These are phyloP conservation scores for Heterodera carotae DNA, from an alignment of 1,140 invertebrate genomes.

Conservation along the genomic window DNA sequence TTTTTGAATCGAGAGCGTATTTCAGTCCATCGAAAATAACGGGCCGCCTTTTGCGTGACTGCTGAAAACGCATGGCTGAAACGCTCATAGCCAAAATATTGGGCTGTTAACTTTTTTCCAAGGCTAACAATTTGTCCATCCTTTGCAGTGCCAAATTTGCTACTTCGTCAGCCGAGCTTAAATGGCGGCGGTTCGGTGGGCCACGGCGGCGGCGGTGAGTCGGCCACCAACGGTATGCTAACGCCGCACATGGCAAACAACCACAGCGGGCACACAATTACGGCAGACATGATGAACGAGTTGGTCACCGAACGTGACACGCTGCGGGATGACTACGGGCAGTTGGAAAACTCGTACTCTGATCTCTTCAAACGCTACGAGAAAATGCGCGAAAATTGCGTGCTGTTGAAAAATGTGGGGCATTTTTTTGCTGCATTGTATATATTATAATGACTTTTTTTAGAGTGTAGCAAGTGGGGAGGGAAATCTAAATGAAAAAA, in stretches of 20 bases:
- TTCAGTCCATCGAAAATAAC: too few species aligned
- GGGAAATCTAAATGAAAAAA: too few species aligned
- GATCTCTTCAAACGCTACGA: constrained; percentile 40
- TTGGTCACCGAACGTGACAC: constrained; percentile 31
- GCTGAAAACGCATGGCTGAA: too few species aligned
- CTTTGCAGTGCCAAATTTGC: constrained; percentile 1
- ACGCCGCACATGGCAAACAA: not conserved
- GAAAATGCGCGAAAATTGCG: constrained; percentile 42
- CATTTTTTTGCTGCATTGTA: constrained; percentile 20
- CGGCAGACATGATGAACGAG: constrained; percentile 28
- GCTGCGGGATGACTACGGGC: constrained; percentile 28
- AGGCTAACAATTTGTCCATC: too few species aligned
- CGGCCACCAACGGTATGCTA: not conserved
- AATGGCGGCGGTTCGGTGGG: constrained; percentile 1
- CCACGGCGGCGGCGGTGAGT: not conserved
- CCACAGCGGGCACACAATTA: constrained; percentile 4
- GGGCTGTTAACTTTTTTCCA: too few species aligned
- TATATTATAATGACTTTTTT: constrained; percentile 4
- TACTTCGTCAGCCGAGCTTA: not conserved
- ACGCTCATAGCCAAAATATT: too few species aligned
- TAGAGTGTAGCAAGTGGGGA: too few species aligned
- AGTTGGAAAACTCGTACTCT: constrained; percentile 36
- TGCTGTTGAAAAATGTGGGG: constrained; percentile 39
- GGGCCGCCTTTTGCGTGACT: too few species aligned
- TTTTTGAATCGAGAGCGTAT: too few species aligned